Percentiles rank a stretch among this genome's conserved stretches.
phyloP scores from a whole-genome alignment of 2,797 vertebrate genomes.

The Crenuchus spilurus region DNA sequence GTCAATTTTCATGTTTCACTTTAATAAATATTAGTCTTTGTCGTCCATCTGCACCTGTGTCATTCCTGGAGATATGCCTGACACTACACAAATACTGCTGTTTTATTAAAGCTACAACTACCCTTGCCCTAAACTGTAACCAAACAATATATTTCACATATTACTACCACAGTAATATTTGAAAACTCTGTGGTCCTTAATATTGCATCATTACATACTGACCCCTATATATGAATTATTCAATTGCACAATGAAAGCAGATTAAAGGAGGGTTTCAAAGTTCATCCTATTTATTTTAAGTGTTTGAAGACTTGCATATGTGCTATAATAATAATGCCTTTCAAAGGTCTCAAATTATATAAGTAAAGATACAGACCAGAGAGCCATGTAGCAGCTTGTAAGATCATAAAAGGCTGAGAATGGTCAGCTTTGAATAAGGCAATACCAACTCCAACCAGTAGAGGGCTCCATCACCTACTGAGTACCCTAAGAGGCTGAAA shows the following conservation, averaged over 20 bases:
- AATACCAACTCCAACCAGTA: slow-evolving; percentile 75
- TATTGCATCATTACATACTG: slow-evolving; percentile 42
- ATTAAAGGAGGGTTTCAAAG: slow-evolving; percentile 44
- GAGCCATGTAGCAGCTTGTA: background rate
- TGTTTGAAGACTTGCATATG: slow-evolving; percentile 58
- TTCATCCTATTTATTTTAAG: slow-evolving; percentile 54
- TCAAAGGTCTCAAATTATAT: slow-evolving; percentile 40
- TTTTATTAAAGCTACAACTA: no score
- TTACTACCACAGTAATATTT: no score
- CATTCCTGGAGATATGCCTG: no score
- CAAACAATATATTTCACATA: slow-evolving; percentile 12
- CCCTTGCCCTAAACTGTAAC: background rate
- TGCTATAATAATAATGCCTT: slow-evolving; percentile 49
- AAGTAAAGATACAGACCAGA: slow-evolving; percentile 23
- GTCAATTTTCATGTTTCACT: no score
- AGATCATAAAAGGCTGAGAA: slow-evolving; percentile 16
- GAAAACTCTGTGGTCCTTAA: background rate
- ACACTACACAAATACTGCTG: no score
- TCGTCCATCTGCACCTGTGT: no score
- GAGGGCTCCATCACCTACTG: slow-evolving; percentile 82
- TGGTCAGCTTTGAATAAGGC: slow-evolving; percentile 14
- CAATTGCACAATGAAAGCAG: slow-evolving; percentile 55
- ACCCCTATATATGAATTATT: slow-evolving; percentile 55
- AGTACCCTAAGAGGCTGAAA: slow-evolving; percentile 32
- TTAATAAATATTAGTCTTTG: no score